Evolutionary conservation across 2,888 invertebrate species (phyloP).

Genomic region (Omphaloscelis lunosa): DNA sequence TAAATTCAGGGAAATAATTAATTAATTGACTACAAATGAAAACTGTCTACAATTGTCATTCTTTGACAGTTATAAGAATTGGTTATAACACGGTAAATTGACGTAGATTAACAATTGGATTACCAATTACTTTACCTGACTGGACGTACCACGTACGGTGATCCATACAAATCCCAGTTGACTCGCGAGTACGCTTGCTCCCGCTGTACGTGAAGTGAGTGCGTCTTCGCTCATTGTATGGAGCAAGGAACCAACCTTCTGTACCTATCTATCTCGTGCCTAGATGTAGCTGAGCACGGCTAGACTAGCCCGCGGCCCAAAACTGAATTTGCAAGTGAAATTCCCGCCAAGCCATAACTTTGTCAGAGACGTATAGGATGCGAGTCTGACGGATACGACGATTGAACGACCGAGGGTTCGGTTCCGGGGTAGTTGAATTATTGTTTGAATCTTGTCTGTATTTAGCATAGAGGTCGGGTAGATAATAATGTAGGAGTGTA

Average conservation of each 20-base stretch:
- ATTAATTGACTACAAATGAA: neutral
- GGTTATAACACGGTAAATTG: neutral
- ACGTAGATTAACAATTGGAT: neutral
- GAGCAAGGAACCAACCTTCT: constrained; percentile 3
- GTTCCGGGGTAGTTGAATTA: constrained; percentile 40
- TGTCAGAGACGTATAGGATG: constrained; percentile 48
- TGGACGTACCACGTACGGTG: neutral
- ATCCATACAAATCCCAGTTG: neutral
- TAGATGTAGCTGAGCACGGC: constrained; percentile 17
- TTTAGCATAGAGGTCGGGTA: constrained; percentile 30
- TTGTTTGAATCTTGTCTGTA: constrained; percentile 34
- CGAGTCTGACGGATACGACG: constrained; percentile 39
- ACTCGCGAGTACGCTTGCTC: too few relatives aligned
- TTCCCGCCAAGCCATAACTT: constrained; percentile 63
- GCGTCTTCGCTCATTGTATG: neutral
- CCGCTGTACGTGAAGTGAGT: neutral
- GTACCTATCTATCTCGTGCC: neutral
- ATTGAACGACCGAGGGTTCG: constrained; percentile 44
- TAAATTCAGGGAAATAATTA: neutral
- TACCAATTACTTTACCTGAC: too few relatives aligned
- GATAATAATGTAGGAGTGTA: neutral
- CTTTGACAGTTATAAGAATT: too few relatives aligned
- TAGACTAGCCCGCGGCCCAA: constrained; percentile 57
- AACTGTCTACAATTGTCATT: too few relatives aligned
- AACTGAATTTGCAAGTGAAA: constrained; percentile 70